phyloP scores from a whole-genome alignment of 2,888 invertebrate genomes.

The Apocheima hispidaria region DNA sequence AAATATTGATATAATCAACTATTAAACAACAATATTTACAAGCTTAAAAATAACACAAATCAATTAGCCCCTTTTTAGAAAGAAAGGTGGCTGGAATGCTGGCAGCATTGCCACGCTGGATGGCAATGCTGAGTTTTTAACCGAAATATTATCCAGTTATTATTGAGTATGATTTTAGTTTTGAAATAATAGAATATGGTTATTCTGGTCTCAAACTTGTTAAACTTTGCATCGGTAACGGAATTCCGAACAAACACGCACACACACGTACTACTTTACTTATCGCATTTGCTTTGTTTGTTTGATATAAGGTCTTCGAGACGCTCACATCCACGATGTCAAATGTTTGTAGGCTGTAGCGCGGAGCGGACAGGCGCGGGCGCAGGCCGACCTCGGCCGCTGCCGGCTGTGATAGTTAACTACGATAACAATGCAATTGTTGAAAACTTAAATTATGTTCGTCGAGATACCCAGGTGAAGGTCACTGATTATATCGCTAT shows the following conservation, averaged over 20 bases:
- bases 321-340: background rate
- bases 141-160: no score
- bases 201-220: no score
- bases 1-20: no score
- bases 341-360: background rate
- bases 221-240: background rate
- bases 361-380: no score
- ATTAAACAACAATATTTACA: no score
- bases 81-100: no score
- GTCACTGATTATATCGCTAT: constrained; percentile 63
- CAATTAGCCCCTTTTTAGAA: no score
- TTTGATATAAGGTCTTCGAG: background rate
- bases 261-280: background rate
- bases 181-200: no score
- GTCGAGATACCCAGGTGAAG: constrained; percentile 62
- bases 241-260: background rate
- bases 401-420: constrained; percentile 54
- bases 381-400: constrained; percentile 40
- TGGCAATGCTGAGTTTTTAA: no score
- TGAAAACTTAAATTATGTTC: constrained; percentile 70
- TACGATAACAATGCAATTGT: constrained; percentile 70
- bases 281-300: background rate
- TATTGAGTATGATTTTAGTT: no score
- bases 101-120: no score
- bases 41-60: no score